Evolutionary conservation across 2,888 invertebrate species (phyloP).

Genomic region (Troglohyphantes excavatus): DNA sequence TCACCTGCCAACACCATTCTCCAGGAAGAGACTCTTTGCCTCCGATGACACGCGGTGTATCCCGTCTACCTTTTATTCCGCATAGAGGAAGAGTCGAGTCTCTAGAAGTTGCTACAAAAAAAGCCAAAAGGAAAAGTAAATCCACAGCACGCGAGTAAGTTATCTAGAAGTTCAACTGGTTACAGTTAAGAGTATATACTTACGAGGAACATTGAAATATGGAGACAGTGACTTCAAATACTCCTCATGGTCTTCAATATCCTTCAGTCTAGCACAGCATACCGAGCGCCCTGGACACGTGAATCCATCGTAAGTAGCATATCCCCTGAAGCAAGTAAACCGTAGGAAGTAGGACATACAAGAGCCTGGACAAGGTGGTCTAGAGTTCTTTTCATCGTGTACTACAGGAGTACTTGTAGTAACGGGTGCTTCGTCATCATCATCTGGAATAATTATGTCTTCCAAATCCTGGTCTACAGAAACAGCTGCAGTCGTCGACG

Average conservation of each 20-base stretch:
- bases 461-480: not conserved
- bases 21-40: slow-evolving; percentile 94
- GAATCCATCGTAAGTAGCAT: slow-evolving; percentile 84
- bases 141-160: too few relatives aligned
- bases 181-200: slow-evolving; percentile 5
- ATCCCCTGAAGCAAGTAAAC: slow-evolving; percentile 93
- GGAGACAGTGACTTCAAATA: slow-evolving; percentile 65
- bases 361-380: slow-evolving; percentile 93
- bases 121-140: not conserved
- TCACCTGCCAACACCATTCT: slow-evolving; percentile 95
- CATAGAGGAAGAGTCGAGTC: slow-evolving; percentile 88
- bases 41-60: slow-evolving; percentile 88
- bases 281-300: slow-evolving; percentile 94
- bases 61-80: slow-evolving; percentile 89
- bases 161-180: too few relatives aligned
- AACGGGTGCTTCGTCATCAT: slow-evolving; percentile 24
- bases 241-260: slow-evolving; percentile 81
- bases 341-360: slow-evolving; percentile 94
- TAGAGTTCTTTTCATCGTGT: slow-evolving; percentile 79
- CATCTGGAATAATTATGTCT: slow-evolving; percentile 50
- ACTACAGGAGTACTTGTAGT: not conserved
- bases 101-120: slow-evolving; percentile 50
- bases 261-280: slow-evolving; percentile 94
- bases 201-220: slow-evolving; percentile 54
- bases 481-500: not conserved